These are phyloP conservation scores for Halocynthia aurantium DNA, from an alignment of 23 tunicate genomes.

Conservation along the genomic window DNA sequence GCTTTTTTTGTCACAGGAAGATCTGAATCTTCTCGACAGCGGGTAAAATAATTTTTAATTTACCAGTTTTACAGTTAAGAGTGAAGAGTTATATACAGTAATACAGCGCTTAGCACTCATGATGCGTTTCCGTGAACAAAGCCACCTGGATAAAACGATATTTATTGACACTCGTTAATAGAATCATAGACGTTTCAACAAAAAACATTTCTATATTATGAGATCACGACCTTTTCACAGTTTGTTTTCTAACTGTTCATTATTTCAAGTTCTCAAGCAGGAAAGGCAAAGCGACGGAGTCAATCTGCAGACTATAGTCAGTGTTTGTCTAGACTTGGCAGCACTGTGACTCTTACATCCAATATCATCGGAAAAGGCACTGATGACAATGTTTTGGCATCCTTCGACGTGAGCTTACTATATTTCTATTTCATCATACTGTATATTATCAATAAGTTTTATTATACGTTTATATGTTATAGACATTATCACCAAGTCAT, in stretches of 20 bases:
- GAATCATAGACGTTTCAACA: no score
- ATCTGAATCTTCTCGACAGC: constrained; percentile 22
- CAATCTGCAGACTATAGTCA: neutral
- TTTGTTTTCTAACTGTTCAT: no score
- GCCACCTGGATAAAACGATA: no score
- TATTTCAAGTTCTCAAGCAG: constrained; percentile 2
- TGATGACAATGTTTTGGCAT: neutral
- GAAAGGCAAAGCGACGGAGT: neutral
- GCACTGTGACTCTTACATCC: neutral
- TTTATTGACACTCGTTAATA: no score
- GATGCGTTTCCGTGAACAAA: no score
- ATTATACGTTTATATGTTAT: neutral
- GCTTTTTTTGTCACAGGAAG: constrained; percentile 39
- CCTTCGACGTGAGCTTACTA: neutral
- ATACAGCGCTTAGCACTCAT: no score
- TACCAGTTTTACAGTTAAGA: no score
- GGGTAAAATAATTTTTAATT: no score
- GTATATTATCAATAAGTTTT: neutral
- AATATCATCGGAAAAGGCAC: neutral
- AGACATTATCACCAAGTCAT: neutral
- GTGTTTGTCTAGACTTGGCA: neutral
- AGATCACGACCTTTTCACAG: no score
- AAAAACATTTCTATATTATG: no score
- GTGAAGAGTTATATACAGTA: no score
- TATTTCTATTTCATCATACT: neutral